These are phyloP conservation scores for Micromussa lordhowensis DNA, from an alignment of 92 coral and sea anemone genomes.

Conservation along the genomic window DNA sequence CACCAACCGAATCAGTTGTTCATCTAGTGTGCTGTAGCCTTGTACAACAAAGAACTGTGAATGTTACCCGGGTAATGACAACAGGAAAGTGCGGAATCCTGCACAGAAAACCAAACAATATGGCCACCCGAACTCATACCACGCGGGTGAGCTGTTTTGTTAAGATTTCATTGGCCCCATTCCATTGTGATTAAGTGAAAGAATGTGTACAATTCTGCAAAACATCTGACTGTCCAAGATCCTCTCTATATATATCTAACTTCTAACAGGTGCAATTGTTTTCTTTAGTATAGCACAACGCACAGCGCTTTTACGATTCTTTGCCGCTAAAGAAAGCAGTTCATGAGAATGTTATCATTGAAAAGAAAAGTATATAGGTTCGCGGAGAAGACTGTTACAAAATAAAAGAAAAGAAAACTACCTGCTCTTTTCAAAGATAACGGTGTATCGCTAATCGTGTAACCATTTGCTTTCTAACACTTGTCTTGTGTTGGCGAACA, in stretches of 20 bases:
- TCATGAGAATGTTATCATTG: not conserved
- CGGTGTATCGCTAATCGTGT: not conserved
- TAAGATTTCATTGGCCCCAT: not conserved
- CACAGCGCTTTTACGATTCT: not conserved
- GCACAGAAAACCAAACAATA: slow-evolving; percentile 11
- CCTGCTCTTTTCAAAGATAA: not conserved
- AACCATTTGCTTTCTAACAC: slow-evolving; percentile 12
- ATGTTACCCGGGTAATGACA: slow-evolving; percentile 8
- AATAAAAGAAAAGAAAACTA: not conserved
- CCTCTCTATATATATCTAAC: not conserved
- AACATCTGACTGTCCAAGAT: not conserved
- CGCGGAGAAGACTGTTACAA: not conserved
- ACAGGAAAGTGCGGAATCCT: slow-evolving; percentile 32
- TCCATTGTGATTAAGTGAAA: not conserved
- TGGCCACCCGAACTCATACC: slow-evolving; percentile 25
- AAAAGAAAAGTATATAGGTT: not conserved
- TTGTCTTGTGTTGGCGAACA: not conserved
- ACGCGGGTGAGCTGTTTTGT: slow-evolving; percentile 7
- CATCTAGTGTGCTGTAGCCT: slow-evolving; percentile 4
- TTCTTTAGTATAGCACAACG: not conserved
- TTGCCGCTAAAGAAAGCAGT: not conserved
- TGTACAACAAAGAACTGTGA: slow-evolving; percentile 5
- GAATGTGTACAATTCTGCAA: not conserved
- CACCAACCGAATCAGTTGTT: not conserved
- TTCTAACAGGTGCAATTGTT: not conserved